phyloP scores from a whole-genome alignment of 2,113 vertebrate species.

The Mastomys natalensis region DNA sequence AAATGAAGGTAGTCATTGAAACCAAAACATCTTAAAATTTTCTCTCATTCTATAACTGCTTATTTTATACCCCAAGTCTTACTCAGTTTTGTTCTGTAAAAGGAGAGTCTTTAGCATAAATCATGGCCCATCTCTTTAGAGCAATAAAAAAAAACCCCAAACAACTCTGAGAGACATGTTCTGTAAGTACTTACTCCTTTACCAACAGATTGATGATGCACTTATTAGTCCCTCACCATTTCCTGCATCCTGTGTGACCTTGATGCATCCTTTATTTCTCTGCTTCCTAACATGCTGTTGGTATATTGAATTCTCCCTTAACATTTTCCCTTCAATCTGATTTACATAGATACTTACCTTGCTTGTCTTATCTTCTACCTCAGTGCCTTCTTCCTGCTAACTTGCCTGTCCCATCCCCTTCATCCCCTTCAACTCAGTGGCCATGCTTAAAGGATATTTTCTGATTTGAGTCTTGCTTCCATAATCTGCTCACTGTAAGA shows the following conservation, averaged over 20 bases:
- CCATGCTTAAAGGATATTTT: not conserved
- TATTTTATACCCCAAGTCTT: no score
- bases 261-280: not conserved
- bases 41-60: not conserved
- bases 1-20: not conserved
- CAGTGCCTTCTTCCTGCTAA: no score
- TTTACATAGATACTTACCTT: no score
- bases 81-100: not conserved
- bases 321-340: not conserved
- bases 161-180: not conserved
- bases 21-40: not conserved
- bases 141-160: not conserved
- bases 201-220: not conserved
- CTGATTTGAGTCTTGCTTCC: no score
- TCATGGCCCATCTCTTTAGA: no score
- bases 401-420: not conserved
- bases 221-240: not conserved
- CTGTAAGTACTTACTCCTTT: not conserved
- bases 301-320: no score
- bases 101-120: not conserved
- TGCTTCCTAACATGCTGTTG: not conserved
- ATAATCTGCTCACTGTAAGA: not conserved
- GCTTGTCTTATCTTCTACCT: no score
- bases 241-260: fast-evolving
- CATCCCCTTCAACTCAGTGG: not conserved